Evolutionary conservation across 2,888 invertebrate genomes (phyloP).

Genomic region (Linnaemya vulpina): DNA sequence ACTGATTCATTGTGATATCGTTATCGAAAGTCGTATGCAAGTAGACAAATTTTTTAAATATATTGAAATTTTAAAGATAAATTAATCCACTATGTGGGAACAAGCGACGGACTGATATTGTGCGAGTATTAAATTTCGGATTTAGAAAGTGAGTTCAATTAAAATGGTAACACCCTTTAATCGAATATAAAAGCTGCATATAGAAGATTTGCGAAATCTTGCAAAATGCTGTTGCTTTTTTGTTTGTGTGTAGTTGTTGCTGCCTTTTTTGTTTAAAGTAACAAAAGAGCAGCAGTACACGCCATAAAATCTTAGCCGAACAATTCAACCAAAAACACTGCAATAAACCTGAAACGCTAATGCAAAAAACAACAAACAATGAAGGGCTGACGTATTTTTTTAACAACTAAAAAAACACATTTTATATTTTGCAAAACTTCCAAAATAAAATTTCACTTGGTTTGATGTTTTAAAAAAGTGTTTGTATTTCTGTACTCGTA

Average conservation of each 20-base stretch:
- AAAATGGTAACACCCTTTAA: constrained; percentile 20
- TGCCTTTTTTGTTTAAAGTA: constrained; percentile 36
- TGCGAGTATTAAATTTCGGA: too few relatives aligned
- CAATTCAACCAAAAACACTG: constrained; percentile 64
- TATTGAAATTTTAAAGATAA: too few relatives aligned
- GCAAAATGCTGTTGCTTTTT: constrained; percentile 27
- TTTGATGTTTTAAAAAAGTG: constrained; percentile 51
- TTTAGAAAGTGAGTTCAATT: too few relatives aligned
- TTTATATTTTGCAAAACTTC: constrained; percentile 24
- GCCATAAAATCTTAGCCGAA: constrained; percentile 62
- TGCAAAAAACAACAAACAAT: constrained; percentile 66
- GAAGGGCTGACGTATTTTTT: constrained; percentile 30
- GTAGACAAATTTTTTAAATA: too few relatives aligned
- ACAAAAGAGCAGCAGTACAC: neutral
- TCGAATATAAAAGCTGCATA: constrained; percentile 17
- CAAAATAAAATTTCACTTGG: constrained; percentile 67
- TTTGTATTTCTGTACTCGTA: constrained; percentile 30
- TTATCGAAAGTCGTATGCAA: too few relatives aligned
- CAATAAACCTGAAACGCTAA: constrained; percentile 71
- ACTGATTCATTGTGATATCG: too few relatives aligned
- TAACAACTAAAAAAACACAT: constrained; percentile 15
- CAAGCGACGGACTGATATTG: too few relatives aligned
- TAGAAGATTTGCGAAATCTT: constrained; percentile 37
- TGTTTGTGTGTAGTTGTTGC: constrained; percentile 22
- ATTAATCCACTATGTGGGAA: too few relatives aligned